Conservation (phyloP, 2,888 invertebrate species). For the Petrolisthes cinctipes region DNA sequence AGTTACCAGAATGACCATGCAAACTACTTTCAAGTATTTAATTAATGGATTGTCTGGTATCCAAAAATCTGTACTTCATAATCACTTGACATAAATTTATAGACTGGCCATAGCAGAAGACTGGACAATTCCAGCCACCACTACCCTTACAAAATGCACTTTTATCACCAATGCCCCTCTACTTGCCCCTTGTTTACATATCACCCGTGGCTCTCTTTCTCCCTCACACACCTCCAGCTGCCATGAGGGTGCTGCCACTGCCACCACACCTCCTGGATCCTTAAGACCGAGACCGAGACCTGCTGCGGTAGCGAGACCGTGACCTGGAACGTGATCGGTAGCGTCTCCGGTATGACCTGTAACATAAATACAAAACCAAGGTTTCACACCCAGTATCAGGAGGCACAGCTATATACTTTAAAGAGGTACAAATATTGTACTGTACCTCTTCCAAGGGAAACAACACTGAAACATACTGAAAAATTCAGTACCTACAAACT, state of each 20-base stretch:
- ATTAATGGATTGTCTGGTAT: too few relatives aligned
- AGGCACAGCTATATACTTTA: neutral
- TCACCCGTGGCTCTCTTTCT: neutral
- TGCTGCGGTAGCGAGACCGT: slow-evolving; percentile 45
- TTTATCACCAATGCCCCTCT: neutral
- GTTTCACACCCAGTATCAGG: neutral
- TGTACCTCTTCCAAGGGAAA: neutral
- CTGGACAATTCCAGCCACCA: too few relatives aligned
- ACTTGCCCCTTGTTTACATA: neutral
- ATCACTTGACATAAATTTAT: too few relatives aligned
- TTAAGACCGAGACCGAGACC: slow-evolving; percentile 54
- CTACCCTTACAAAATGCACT: neutral
- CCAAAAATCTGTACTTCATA: too few relatives aligned
- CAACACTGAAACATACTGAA: neutral
- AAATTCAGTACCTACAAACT: too few relatives aligned
- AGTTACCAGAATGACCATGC: too few relatives aligned
- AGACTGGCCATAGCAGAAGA: too few relatives aligned
- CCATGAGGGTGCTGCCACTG: neutral
- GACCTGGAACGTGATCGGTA: slow-evolving; percentile 46
- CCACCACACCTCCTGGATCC: slow-evolving; percentile 8
- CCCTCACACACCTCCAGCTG: neutral
- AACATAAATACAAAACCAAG: slow-evolving; percentile 38
- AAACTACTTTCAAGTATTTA: too few relatives aligned
- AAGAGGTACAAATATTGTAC: too few relatives aligned
- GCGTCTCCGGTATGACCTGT: slow-evolving; percentile 48